These are phyloP conservation scores for Dorcus hopei DNA, from an alignment of 2,888 invertebrate genomes.

Conservation along the genomic window DNA sequence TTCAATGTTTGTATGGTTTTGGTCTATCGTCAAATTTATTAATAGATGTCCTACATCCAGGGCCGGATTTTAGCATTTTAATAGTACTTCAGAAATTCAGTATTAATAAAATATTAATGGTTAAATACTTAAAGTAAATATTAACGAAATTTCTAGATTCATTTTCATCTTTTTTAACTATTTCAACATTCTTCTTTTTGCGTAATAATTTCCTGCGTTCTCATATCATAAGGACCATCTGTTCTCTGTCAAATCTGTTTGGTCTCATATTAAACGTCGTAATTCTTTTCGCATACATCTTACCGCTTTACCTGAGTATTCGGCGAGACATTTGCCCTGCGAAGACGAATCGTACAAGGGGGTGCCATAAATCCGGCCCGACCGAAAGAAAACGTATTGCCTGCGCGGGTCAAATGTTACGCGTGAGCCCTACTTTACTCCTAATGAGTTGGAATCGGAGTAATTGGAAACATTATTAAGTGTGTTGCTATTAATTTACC, in stretches of 20 bases:
- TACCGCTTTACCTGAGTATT: background rate
- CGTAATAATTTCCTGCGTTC: background rate
- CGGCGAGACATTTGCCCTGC: background rate
- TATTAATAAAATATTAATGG: too few relatives aligned
- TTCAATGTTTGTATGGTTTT: too few relatives aligned
- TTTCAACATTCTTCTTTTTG: too few relatives aligned
- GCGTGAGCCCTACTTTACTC: constrained; percentile 24
- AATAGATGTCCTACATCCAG: too few relatives aligned
- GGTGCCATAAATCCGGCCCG: constrained; percentile 10
- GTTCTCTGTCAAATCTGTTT: background rate
- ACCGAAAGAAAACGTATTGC: constrained; percentile 26
- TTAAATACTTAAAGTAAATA: too few relatives aligned
- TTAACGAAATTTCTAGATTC: too few relatives aligned
- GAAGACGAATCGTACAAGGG: constrained; percentile 2
- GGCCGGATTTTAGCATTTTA: too few relatives aligned
- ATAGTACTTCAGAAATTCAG: too few relatives aligned
- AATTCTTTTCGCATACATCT: background rate
- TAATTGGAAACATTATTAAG: constrained; percentile 24
- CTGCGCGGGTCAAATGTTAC: constrained; percentile 27
- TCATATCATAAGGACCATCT: too few relatives aligned
- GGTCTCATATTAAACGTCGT: background rate
- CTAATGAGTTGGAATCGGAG: constrained; percentile 28
- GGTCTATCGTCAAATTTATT: too few relatives aligned
- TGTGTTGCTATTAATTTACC: constrained; percentile 22
- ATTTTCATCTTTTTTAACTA: too few relatives aligned